Percentiles rank a stretch among this genome's conserved stretches.
Conservation (phyloP, 2,888 invertebrate genomes). For the Ethmia dodecea region DNA sequence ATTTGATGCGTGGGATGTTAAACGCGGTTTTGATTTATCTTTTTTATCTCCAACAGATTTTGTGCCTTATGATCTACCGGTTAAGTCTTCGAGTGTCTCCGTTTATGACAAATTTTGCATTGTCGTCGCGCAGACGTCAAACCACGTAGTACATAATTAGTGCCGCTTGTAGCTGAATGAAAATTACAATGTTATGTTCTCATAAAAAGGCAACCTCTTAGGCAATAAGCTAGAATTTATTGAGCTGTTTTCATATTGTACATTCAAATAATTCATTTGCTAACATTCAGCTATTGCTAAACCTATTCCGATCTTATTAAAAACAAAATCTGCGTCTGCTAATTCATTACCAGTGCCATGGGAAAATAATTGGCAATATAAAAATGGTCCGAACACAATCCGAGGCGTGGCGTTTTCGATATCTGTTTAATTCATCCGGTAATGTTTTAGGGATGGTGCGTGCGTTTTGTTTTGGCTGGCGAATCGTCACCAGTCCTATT, state of each 20-base stretch:
- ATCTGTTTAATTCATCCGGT: conserved; percentile 30
- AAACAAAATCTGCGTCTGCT: no score
- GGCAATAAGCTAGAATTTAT: conserved; percentile 20
- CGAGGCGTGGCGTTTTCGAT: no score
- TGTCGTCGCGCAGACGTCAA: conserved; percentile 6
- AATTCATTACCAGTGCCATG: no score
- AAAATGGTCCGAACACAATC: no score
- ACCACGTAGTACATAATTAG: conserved; percentile 10
- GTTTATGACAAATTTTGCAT: conserved; percentile 3
- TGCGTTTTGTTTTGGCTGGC: conserved; percentile 34
- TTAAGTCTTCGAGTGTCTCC: conserved; percentile 22
- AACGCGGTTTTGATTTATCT: conserved; percentile 18
- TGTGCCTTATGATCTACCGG: conserved; percentile 29
- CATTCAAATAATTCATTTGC: conserved; percentile 11
- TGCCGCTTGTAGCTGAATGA: conserved; percentile 11
- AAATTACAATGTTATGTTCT: conserved; percentile 15
- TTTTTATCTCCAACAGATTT: conserved; percentile 23
- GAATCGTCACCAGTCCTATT: conserved; percentile 31
- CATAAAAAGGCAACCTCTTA: conserved; percentile 13
- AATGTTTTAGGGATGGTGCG: conserved; percentile 28
- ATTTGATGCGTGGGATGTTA: conserved; percentile 48
- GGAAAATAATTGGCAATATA: no score
- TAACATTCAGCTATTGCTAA: no score
- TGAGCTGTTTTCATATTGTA: conserved; percentile 18
- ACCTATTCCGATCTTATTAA: no score